A percentile compares a stretch with the other conserved stretches of the same genome.
Conservation (phyloP, 2,113 vertebrate species). For the Etheostoma cragini region DNA sequence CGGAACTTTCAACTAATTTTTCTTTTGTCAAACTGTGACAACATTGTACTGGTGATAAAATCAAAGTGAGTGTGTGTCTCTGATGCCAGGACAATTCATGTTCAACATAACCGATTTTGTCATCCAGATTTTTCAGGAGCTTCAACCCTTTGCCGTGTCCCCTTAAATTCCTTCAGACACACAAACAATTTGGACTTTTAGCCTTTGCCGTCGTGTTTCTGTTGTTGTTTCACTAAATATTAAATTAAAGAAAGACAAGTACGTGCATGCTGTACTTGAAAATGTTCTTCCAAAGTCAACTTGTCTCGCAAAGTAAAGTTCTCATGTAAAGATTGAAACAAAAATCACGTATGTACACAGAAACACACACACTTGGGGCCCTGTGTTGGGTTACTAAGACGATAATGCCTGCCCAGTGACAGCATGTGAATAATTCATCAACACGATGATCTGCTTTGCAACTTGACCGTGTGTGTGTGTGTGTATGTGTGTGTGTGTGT, state of each 20-base stretch:
- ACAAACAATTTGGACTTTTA: no score
- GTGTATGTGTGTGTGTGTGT: no score
- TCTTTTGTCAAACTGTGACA: neutral
- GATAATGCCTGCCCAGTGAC: constrained; percentile 43
- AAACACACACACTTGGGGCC: constrained; percentile 35
- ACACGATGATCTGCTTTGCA: constrained; percentile 47
- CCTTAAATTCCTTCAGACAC: no score
- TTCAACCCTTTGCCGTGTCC: no score
- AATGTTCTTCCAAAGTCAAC: neutral
- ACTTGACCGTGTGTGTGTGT: constrained; percentile 45
- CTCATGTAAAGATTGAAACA: neutral
- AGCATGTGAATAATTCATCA: constrained; percentile 72
- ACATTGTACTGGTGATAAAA: neutral
- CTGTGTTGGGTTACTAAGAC: constrained; percentile 58
- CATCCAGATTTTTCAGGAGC: neutral
- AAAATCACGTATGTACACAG: constrained; percentile 7
- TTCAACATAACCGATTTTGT: neutral
- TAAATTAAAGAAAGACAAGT: neutral
- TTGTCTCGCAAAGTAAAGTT: neutral
- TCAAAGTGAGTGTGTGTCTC: neutral
- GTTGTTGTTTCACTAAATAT: no score
- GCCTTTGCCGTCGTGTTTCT: no score
- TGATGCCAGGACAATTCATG: neutral
- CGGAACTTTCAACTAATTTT: neutral
- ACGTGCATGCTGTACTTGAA: neutral